A percentile compares a stretch with the other conserved stretches of the same genome.
Conservation (phyloP, 2,797 vertebrate genomes). For the Hapalemur alaotrensis region DNA sequence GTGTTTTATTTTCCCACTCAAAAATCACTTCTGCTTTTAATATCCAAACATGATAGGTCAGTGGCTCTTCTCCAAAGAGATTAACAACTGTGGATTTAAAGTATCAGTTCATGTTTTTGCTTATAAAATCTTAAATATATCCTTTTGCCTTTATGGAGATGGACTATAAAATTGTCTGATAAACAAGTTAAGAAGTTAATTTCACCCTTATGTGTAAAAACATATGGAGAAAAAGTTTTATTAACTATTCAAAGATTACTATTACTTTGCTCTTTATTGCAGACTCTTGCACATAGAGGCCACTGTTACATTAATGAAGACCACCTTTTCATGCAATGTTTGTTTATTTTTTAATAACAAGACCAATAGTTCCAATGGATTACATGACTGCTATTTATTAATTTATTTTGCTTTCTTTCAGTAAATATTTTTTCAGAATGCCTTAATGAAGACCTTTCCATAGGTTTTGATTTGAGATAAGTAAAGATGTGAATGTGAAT, state of each 20-base stretch:
- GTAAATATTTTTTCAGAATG: conserved; percentile 39
- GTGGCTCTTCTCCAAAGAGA: conserved; percentile 19
- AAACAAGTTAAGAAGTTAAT: conserved; percentile 5
- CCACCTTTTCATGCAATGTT: neutral
- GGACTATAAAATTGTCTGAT: neutral
- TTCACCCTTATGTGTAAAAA: conserved; percentile 27
- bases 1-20: neutral
- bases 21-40: neutral
- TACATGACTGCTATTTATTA: neutral
- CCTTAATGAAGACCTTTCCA: neutral
- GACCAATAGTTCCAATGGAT: neutral
- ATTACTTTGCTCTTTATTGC: conserved; percentile 43
- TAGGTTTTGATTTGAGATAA: conserved; percentile 25
- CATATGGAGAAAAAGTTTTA: neutral
- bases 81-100: conserved; percentile 51
- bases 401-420: conserved; percentile 1
- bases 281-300: conserved; percentile 80
- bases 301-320: conserved; percentile 80
- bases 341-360: conserved; percentile 37
- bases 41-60: neutral
- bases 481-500: neutral
- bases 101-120: conserved; percentile 12
- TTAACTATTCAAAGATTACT: neutral
- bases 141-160: neutral
- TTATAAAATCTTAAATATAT: conserved; percentile 1